Evolutionary conservation across 2,888 invertebrate species (phyloP).

Genomic region (Entomobrya multifasciata): DNA sequence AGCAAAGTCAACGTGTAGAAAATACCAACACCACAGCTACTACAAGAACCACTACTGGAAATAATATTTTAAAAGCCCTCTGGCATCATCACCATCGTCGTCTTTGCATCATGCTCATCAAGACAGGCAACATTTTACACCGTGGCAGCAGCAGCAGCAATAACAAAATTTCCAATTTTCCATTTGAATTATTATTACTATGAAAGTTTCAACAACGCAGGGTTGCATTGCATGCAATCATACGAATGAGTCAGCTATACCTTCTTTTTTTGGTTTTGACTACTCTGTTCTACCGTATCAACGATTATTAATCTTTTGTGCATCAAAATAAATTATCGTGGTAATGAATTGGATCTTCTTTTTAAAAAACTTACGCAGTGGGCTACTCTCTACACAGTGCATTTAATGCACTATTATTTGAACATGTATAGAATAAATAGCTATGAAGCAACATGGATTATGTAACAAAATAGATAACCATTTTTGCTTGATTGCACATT

Average conservation of each 20-base stretch:
- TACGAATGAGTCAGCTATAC: background rate
- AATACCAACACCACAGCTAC: background rate
- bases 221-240: no score
- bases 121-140: background rate
- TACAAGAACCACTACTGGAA: constrained; percentile 13
- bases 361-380: no score
- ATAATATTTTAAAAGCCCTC: constrained; percentile 41
- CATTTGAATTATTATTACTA: constrained; percentile 19
- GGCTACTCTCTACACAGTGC: no score
- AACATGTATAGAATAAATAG: no score
- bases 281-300: constrained; percentile 41
- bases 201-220: background rate
- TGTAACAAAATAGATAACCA: constrained; percentile 45
- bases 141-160: background rate
- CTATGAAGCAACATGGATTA: no score
- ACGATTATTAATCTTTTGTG: constrained; percentile 58
- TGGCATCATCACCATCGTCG: constrained; percentile 37
- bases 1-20: background rate
- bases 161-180: constrained; percentile 31
- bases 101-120: constrained; percentile 49
- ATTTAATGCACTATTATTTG: no score
- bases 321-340: constrained; percentile 54
- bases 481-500: constrained; percentile 61
- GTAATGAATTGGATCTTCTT: constrained; percentile 41
- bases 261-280: background rate